Conservation (phyloP, 1,140 invertebrate species). For the Panagrolaimus sp. region DNA sequence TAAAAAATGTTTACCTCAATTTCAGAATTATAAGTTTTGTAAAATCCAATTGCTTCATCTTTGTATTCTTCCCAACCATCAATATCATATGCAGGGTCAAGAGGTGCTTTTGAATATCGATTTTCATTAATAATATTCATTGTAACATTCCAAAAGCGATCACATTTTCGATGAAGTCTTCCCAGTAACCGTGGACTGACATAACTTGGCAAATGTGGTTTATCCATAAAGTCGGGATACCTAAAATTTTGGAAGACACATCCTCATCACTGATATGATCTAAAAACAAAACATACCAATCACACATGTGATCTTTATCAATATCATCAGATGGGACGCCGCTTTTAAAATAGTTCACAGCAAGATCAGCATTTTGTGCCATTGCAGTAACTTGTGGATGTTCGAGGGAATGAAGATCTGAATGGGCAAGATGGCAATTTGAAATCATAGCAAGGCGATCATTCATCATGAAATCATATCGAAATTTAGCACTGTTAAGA, state of each 20-base stretch:
- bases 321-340: constrained; percentile 25
- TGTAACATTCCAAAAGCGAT: constrained; percentile 24
- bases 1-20: constrained; percentile 23
- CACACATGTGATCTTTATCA: too few species aligned
- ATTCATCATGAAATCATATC: constrained; percentile 49
- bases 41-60: constrained; percentile 18
- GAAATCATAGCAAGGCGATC: constrained; percentile 58
- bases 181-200: constrained; percentile 36
- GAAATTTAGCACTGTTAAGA: constrained; percentile 53
- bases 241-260: too few species aligned
- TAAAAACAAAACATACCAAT: too few species aligned
- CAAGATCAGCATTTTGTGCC: constrained; percentile 39
- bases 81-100: constrained; percentile 23
- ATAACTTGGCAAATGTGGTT: constrained; percentile 49
- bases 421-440: constrained; percentile 48
- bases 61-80: constrained; percentile 24
- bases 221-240: constrained; percentile 59
- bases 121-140: constrained; percentile 27
- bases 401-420: constrained; percentile 50
- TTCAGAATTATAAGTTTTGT: constrained; percentile 20
- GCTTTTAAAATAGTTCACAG: constrained; percentile 57
- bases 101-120: constrained; percentile 31
- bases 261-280: too few species aligned
- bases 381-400: background rate
- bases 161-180: constrained; percentile 34